Evolutionary conservation across 2,888 invertebrate genomes (phyloP).

Genomic region (Drosophila tanythrix): DNA sequence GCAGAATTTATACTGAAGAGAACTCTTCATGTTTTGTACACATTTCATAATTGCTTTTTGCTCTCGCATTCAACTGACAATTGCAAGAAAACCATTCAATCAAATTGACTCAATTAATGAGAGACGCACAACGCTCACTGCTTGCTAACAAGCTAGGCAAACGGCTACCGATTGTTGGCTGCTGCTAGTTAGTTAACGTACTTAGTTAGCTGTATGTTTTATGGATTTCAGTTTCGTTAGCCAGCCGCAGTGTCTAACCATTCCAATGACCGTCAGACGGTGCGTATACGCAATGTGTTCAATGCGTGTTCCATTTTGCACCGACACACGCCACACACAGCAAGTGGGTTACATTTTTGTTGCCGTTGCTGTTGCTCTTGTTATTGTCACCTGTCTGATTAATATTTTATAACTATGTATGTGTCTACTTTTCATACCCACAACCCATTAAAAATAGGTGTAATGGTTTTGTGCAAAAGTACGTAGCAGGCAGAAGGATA

Average conservation of each 20-base stretch:
- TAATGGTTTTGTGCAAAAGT: neutral
- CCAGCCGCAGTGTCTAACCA: slow-evolving; percentile 22
- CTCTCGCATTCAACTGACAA: neutral
- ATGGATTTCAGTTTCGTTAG: slow-evolving; percentile 7
- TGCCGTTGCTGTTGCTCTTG: slow-evolving; percentile 55
- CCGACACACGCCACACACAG: slow-evolving; percentile 54
- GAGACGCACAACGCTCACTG: slow-evolving; percentile 21
- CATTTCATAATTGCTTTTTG: neutral
- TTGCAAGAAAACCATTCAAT: slow-evolving; percentile 32
- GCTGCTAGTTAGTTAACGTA: slow-evolving; percentile 54
- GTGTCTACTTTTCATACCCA: neutral
- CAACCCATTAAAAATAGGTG: neutral
- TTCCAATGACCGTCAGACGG: slow-evolving; percentile 61
- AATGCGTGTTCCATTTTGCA: slow-evolving; percentile 63
- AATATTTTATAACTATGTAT: slow-evolving; percentile 56
- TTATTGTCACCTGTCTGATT: slow-evolving; percentile 79
- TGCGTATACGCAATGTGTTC: slow-evolving; percentile 72
- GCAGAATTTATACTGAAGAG: neutral
- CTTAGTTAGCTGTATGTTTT: slow-evolving; percentile 33
- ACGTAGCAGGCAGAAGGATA: neutral
- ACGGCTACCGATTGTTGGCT: slow-evolving; percentile 60
- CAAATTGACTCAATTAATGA: slow-evolving; percentile 51
- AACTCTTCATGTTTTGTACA: neutral
- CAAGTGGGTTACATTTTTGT: slow-evolving; percentile 46
- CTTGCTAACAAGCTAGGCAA: slow-evolving; percentile 63